Percentiles rank a stretch among this genome's conserved stretches.
Evolutionary conservation across 2,797 vertebrate species (phyloP).

Genomic region (Peromyscus eremicus): DNA sequence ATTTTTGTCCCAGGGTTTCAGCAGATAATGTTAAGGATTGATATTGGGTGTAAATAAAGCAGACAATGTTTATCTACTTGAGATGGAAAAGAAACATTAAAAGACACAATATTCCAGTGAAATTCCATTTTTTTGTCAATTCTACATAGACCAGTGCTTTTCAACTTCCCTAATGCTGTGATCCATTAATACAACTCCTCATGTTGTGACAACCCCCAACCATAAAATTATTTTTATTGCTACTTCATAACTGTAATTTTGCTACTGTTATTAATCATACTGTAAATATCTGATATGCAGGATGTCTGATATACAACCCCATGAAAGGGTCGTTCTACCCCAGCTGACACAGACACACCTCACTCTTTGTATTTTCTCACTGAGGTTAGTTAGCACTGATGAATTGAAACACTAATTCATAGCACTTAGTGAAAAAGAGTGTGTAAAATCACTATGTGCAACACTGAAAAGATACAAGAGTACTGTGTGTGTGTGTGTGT

Average conservation of each 20-base stretch:
- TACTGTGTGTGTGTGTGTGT: not conserved
- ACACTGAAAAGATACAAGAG: not conserved
- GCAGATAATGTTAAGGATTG: not conserved
- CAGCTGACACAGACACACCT: not conserved
- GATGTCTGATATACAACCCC: not conserved
- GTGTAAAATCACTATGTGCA: not conserved
- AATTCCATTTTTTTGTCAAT: not conserved
- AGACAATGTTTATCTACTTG: not conserved
- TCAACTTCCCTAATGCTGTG: not conserved
- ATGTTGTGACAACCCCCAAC: not conserved
- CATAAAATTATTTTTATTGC: not conserved
- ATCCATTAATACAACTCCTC: not conserved
- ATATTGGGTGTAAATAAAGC: slow-evolving; percentile 6
- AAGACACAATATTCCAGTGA: not conserved
- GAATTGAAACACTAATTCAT: slow-evolving; percentile 25
- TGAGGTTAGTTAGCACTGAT: not conserved
- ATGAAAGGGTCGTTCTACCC: not conserved
- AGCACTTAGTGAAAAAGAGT: not conserved
- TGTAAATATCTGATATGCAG: not conserved
- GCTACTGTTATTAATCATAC: not conserved
- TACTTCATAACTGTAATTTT: not conserved
- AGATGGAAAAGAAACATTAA: not conserved
- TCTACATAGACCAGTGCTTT: not conserved
- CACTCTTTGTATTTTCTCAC: not conserved
- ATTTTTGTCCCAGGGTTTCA: not conserved